These are phyloP conservation scores for Mus pahari DNA, from an alignment of 2,113 vertebrate genomes.

Conservation along the genomic window DNA sequence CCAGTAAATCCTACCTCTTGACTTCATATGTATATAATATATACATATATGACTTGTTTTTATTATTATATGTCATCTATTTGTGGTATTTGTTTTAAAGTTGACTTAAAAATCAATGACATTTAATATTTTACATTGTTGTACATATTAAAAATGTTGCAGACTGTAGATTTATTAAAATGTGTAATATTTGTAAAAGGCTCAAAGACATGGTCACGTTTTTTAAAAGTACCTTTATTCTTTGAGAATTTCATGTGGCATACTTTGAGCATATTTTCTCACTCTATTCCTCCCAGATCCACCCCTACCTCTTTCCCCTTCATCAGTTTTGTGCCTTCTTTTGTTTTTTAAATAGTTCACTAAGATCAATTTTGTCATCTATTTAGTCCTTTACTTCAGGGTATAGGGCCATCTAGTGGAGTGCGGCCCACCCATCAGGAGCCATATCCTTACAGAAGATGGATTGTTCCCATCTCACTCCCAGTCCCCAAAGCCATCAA, in stretches of 20 bases:
- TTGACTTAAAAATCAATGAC: constrained; percentile 7
- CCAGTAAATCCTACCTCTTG: constrained; percentile 25
- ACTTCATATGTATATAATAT: not conserved
- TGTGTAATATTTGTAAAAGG: not conserved
- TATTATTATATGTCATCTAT: not conserved
- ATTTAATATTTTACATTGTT: constrained; percentile 49
- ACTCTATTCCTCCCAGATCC: not conserved
- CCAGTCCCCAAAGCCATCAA: not conserved
- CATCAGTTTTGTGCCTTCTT: not conserved
- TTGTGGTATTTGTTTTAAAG: not conserved
- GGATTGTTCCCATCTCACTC: not conserved
- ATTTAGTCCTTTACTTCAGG: not conserved
- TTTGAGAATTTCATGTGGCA: not conserved
- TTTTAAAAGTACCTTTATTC: not conserved
- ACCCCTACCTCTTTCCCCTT: not conserved
- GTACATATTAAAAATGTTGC: not conserved
- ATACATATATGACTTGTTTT: not conserved
- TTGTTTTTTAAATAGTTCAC: not conserved
- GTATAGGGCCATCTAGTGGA: not conserved
- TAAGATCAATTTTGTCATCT: not conserved
- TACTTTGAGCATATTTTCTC: not conserved
- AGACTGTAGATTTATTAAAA: constrained; percentile 50
- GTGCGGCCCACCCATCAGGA: not conserved
- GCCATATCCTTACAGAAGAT: not conserved
- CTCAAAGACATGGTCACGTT: not conserved